Evolutionary conservation across 2,888 invertebrate genomes (phyloP).

Genomic region (Copidosoma aretas): DNA sequence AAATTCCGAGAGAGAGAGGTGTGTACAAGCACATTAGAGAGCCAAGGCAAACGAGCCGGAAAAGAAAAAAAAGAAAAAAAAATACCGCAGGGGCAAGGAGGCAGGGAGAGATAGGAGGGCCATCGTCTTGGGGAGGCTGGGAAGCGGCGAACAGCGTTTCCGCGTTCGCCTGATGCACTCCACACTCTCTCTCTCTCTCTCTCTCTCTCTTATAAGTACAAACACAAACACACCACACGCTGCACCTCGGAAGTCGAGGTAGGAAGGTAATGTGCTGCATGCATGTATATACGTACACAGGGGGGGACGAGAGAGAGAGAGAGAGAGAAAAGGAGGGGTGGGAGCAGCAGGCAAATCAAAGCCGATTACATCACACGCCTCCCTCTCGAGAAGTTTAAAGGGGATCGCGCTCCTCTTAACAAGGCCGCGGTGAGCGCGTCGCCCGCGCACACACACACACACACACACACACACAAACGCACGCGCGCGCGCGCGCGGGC

Average conservation of each 20-base stretch:
- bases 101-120: background rate
- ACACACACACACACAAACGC: conserved; percentile 17
- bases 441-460: conserved; percentile 47
- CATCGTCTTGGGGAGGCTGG: background rate
- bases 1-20: background rate
- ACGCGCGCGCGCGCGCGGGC: conserved; percentile 10
- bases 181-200: too few relatives aligned
- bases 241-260: background rate
- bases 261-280: too few relatives aligned
- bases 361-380: conserved; percentile 4
- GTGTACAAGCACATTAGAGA: background rate
- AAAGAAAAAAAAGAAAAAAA: background rate
- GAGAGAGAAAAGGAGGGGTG: background rate
- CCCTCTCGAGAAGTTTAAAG: conserved; percentile 41
- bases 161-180: background rate
- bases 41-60: background rate
- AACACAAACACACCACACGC: background rate
- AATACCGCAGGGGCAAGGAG: background rate
- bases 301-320: background rate
- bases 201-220: too few relatives aligned
- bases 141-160: background rate
- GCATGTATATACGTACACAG: too few relatives aligned
- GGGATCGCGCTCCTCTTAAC: background rate
- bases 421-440: background rate
- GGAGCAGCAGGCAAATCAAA: conserved; percentile 7